phyloP scores from a whole-genome alignment of 2,797 vertebrate species.

The Botia almorhae region DNA sequence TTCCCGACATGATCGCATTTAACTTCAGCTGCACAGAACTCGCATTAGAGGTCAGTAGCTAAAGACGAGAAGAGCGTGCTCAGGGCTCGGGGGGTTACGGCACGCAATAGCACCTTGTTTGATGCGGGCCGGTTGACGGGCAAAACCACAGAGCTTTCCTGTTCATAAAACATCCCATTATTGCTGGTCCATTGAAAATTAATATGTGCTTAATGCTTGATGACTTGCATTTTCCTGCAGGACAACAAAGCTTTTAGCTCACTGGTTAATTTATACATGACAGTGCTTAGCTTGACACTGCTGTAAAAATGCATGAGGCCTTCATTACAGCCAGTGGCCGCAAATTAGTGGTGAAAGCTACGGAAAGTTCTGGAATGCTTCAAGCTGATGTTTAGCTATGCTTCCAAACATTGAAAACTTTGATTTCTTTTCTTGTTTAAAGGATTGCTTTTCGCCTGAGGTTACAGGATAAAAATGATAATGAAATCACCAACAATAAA shows the following conservation, averaged over 20 bases:
- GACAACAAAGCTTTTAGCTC: conserved; percentile 71
- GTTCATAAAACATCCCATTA: conserved; percentile 72
- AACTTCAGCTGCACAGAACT: background rate
- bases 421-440: background rate
- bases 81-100: conserved; percentile 3
- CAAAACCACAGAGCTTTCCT: conserved; percentile 60
- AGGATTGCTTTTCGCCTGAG: background rate
- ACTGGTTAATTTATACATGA: conserved; percentile 78
- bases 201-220: conserved; percentile 79
- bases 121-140: conserved; percentile 57
- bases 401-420: conserved; percentile 4
- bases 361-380: conserved; percentile 62
- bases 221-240: conserved; percentile 75
- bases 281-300: conserved; percentile 71
- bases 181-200: conserved; percentile 74
- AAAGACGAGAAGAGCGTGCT: background rate
- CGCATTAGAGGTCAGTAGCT: background rate
- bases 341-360: conserved; percentile 65
- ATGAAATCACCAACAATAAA: background rate
- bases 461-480: background rate
- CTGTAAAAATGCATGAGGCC: conserved; percentile 69
- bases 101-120: conserved; percentile 46
- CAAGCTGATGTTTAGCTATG: conserved; percentile 1
- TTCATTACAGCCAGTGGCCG: conserved; percentile 71
- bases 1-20: background rate